Base-by-base conservation (phyloP, 2,888 invertebrate species). In the Melipona bicolor region DNA sequence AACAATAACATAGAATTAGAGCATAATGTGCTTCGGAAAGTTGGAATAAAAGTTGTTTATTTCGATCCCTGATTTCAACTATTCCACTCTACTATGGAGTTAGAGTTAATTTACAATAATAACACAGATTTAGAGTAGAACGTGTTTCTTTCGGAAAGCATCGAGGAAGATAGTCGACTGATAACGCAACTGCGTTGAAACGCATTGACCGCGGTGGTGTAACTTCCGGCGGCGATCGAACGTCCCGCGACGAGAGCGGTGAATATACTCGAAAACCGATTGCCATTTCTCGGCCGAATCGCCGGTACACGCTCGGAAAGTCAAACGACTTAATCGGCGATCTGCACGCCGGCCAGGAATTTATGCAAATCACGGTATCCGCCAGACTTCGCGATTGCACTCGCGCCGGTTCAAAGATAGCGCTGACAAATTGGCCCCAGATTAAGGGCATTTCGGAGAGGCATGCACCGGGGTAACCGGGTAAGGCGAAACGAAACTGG, bases 401-500 rank as follows among this genome's bases (percentile, higher is more conserved):
- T 71, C 67, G 84, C 81, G 74, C 80, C 70, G 79, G 83, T 69
- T 81, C 84, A 87, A 88, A 90, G 90, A 90, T 90, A 90, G 85
- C 88, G 87, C 88, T 88, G 89, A 90, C 89, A 87, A 90, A 89
- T 90, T 90, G 89, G 84, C 83, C 82, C 82, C 84, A 84, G 88
- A 90, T 90, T 90, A 90, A 90, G 89, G 89, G 85, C 88, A 83
- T 84, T 88, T 90, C 85, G 87, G 87, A 72, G 85, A 74, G 86
- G 83, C 85, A 85, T 88, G 89, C 88, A 88, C 85, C 43, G 43
- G 43, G 84, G 76, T 81, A 87, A 81, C 81, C 77, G 83, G 82
- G 81, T 79, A 81, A 81, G 73, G 81, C 76, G 72, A 82, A 81
- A 81, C 79, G 88, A 90, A 90, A 90, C 91, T 90, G 89, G 90